These are phyloP conservation scores for Nothobranchius kuhntae DNA, from an alignment of 2,113 vertebrate genomes.

Conservation along the genomic window DNA sequence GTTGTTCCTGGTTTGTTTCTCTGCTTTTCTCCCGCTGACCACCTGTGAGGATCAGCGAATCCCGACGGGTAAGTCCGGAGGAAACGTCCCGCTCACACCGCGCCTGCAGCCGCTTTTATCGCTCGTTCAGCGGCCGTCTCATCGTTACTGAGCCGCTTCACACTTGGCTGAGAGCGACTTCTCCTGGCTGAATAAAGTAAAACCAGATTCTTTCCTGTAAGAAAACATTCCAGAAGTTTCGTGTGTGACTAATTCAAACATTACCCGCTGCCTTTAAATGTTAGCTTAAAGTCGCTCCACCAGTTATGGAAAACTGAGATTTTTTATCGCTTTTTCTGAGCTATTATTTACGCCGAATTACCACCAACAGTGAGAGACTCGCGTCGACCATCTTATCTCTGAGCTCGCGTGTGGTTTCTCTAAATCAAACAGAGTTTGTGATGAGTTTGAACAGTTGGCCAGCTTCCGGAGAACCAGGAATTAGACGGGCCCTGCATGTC, in stretches of 20 bases:
- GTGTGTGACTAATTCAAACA: neutral
- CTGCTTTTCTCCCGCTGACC: neutral
- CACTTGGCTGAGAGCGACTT: neutral
- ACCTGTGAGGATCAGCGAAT: constrained; percentile 45
- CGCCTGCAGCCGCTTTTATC: neutral
- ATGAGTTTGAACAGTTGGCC: neutral
- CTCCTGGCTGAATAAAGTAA: neutral
- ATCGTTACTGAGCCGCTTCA: neutral
- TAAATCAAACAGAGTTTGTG: neutral
- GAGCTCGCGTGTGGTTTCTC: rapidly evolving
- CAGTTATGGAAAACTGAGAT: neutral
- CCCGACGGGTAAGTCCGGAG: constrained; percentile 62
- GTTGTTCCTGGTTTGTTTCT: constrained; percentile 11
- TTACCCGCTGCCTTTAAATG: neutral
- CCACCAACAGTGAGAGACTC: rapidly evolving
- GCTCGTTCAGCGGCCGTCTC: neutral
- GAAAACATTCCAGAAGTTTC: constrained; percentile 2
- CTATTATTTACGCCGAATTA: neutral
- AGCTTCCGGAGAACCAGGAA: neutral
- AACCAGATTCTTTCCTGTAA: neutral
- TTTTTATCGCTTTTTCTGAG: neutral
- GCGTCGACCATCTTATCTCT: neutral
- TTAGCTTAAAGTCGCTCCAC: neutral
- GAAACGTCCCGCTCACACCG: neutral
- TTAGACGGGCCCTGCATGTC: constrained; percentile 18